Conservation (phyloP, 2,888 invertebrate species). For the Emmelina monodactyla region DNA sequence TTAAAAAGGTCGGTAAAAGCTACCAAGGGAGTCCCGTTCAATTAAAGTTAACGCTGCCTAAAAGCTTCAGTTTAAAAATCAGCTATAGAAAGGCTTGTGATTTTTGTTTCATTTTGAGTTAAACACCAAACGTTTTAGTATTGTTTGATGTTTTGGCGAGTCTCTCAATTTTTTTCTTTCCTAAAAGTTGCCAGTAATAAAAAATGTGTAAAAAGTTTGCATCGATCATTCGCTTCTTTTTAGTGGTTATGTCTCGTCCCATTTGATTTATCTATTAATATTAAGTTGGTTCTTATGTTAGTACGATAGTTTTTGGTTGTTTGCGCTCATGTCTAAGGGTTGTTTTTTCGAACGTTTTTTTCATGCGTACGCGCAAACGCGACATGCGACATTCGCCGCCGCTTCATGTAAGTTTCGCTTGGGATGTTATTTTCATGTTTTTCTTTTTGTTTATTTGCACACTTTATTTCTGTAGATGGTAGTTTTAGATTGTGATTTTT, state of each 20-base stretch:
- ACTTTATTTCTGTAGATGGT: slow-evolving; percentile 27
- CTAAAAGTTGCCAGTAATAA: no score
- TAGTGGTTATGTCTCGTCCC: slow-evolving; percentile 1
- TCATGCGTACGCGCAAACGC: slow-evolving; percentile 40
- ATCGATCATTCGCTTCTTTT: slow-evolving; percentile 1
- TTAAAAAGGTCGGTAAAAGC: no score
- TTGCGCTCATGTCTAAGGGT: slow-evolving; percentile 44
- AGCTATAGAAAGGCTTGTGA: no score
- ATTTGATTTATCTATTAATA: slow-evolving; percentile 8
- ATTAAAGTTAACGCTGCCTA: no score
- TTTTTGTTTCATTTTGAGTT: no score
- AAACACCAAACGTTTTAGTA: no score
- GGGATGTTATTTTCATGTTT: slow-evolving; percentile 21
- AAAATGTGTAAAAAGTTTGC: no score
- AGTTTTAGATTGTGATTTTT: slow-evolving; percentile 41
- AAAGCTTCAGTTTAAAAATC: no score
- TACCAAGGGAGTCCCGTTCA: no score
- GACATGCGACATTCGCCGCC: slow-evolving; percentile 45
- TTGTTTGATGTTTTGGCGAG: no score
- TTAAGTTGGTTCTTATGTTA: slow-evolving; percentile 7
- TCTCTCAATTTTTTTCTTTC: no score
- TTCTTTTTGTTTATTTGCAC: slow-evolving; percentile 47
- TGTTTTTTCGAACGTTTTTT: slow-evolving; percentile 49
- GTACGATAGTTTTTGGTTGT: slow-evolving; percentile 30
- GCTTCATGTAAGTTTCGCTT: slow-evolving; percentile 62